Percentiles rank a stretch among this genome's conserved stretches.
Evolutionary conservation across 1,140 invertebrate species (phyloP).

Genomic region (Bombus sylvicola): DNA sequence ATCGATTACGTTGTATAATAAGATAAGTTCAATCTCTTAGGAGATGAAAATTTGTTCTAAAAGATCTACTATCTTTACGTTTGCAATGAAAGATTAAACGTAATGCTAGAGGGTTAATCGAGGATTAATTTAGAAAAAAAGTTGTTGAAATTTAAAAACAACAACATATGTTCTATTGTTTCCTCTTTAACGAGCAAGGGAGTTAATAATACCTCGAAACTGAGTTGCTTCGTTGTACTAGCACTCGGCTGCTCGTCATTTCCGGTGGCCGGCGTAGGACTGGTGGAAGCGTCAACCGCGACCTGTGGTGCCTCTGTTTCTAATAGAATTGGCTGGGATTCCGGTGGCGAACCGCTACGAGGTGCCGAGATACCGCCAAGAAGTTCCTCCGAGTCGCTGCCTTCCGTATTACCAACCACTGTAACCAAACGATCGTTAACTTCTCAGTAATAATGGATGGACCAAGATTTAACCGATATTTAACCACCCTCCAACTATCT

Average conservation of each 20-base stretch:
- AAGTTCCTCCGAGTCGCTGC: conserved; percentile 80
- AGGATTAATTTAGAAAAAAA: too few relatives aligned
- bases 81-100: too few relatives aligned
- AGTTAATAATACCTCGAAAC: conserved; percentile 73
- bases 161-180: background rate
- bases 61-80: too few relatives aligned
- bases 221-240: conserved; percentile 78
- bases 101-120: background rate
- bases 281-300: conserved; percentile 52
- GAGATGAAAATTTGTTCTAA: too few relatives aligned
- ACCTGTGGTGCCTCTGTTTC: conserved; percentile 54
- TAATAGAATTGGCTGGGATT: conserved; percentile 69
- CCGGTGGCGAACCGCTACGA: conserved; percentile 75
- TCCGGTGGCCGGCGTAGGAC: conserved; percentile 68
- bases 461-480: too few relatives aligned
- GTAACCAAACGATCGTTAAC: conserved; percentile 58
- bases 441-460: background rate
- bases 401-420: conserved; percentile 79
- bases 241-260: conserved; percentile 76
- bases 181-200: background rate
- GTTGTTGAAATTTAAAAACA: background rate
- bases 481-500: background rate
- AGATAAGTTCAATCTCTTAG: too few relatives aligned
- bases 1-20: too few relatives aligned
- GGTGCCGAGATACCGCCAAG: conserved; percentile 74